Conservation (phyloP, 2,797 vertebrate genomes). For the Australoheros facetus region DNA sequence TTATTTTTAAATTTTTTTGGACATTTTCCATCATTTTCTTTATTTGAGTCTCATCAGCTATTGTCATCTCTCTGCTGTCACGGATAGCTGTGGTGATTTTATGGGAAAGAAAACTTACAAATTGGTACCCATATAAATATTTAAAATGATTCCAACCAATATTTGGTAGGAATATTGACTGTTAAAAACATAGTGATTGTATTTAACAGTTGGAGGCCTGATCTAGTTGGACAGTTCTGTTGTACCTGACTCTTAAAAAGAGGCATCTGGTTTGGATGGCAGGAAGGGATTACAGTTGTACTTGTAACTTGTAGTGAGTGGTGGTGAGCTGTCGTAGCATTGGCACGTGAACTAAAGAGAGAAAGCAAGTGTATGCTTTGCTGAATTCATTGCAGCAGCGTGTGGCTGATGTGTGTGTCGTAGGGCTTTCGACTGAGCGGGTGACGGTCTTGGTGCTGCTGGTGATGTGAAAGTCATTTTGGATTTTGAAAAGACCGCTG, state of each 20-base stretch:
- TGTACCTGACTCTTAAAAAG: background rate
- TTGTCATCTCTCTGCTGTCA: background rate
- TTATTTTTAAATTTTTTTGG: background rate
- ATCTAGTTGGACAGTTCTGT: background rate
- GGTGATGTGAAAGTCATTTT: constrained; percentile 25
- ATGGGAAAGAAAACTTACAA: constrained; percentile 12
- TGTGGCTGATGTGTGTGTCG: background rate
- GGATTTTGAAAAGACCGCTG: constrained; percentile 5
- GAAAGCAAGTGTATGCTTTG: background rate
- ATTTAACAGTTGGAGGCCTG: constrained; percentile 25
- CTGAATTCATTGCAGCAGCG: background rate
- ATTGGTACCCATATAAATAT: constrained; percentile 55
- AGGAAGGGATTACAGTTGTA: background rate
- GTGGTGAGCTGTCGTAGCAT: background rate
- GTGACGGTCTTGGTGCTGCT: constrained; percentile 9
- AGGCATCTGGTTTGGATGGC: background rate
- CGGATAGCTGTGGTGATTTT: constrained; percentile 1
- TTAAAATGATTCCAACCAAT: constrained; percentile 29
- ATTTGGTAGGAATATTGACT: constrained; percentile 57
- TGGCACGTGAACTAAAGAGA: background rate
- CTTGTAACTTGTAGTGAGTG: constrained; percentile 2
- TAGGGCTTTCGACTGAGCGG: constrained; percentile 16
- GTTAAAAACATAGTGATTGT: constrained; percentile 57
- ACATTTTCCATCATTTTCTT: too few relatives aligned
- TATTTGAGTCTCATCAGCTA: background rate